These are phyloP conservation scores for Taeniopygia guttata DNA, from an alignment of 2,797 vertebrate genomes.

Conservation along the genomic window DNA sequence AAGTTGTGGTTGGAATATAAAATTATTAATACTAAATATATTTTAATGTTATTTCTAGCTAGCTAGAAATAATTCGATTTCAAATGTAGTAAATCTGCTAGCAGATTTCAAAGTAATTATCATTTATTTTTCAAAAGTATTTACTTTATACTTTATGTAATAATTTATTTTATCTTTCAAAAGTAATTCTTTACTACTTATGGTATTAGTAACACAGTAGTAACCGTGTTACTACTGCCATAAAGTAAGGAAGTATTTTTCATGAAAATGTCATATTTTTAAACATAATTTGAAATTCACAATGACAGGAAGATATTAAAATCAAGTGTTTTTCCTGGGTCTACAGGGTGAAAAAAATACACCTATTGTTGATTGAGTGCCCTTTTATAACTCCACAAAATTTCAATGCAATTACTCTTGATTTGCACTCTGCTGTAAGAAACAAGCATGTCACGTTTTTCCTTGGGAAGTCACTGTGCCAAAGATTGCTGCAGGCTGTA, in stretches of 20 bases:
- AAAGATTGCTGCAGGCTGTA: not conserved
- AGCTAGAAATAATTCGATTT: not conserved
- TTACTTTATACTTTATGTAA: not conserved
- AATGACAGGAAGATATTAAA: not conserved
- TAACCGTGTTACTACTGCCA: not conserved
- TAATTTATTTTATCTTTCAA: too few relatives aligned
- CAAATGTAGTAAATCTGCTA: not conserved
- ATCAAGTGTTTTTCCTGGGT: not conserved
- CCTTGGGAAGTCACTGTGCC: not conserved
- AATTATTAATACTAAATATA: not conserved
- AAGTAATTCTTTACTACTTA: too few relatives aligned
- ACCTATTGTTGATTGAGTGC: not conserved
- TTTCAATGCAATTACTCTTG: slow-evolving; percentile 36
- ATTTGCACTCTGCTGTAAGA: slow-evolving; percentile 4
- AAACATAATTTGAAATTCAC: not conserved
- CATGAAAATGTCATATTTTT: not conserved
- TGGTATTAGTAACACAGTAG: too few relatives aligned
- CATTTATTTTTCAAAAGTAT: not conserved
- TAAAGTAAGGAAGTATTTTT: not conserved
- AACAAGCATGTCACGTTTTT: not conserved
- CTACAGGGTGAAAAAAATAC: not conserved
- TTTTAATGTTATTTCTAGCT: not conserved
- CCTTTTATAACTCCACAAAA: not conserved
- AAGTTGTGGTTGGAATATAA: not conserved
- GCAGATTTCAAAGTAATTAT: not conserved